Conservation (phyloP, 2,113 vertebrate genomes). For the Felis chaus region DNA sequence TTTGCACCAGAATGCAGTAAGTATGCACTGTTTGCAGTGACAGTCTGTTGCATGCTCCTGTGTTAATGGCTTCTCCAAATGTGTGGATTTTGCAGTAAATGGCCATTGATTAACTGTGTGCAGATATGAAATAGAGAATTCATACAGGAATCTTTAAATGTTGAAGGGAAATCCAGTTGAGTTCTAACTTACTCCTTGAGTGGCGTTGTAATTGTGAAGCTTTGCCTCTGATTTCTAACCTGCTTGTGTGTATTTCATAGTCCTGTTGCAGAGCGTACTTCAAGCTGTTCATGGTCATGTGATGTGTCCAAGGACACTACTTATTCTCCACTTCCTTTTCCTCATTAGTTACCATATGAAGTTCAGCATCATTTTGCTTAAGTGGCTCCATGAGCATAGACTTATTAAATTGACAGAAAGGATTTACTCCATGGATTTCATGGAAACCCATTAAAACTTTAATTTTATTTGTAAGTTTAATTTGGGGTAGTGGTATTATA, state of each 20-base stretch:
- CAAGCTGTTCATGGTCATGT: not conserved
- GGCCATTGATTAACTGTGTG: constrained; percentile 68
- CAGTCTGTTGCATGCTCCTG: constrained; percentile 86
- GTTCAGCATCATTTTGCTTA: not conserved
- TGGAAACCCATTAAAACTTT: not conserved
- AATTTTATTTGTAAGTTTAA: not conserved
- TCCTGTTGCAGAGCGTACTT: constrained; percentile 40
- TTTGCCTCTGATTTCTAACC: constrained; percentile 73
- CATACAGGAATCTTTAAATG: not conserved
- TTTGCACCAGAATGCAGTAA: constrained; percentile 94
- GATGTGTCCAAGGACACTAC: not conserved
- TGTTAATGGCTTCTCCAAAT: constrained; percentile 78
- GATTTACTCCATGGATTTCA: not conserved
- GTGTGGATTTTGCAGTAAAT: constrained; percentile 69
- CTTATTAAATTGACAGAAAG: not conserved
- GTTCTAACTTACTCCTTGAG: constrained; percentile 57
- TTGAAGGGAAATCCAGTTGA: constrained; percentile 55
- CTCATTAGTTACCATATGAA: not conserved
- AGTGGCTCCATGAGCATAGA: not conserved
- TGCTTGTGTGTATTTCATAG: constrained; percentile 74
- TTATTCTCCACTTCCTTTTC: not conserved
- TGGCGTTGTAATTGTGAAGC: constrained; percentile 65
- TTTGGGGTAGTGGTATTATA: not conserved
- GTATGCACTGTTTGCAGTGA: constrained; percentile 91
- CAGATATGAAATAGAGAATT: not conserved